A percentile compares a stretch with the other conserved stretches of the same genome.
Conservation (phyloP, 2,113 vertebrate species). For the Laticauda laticaudata region DNA sequence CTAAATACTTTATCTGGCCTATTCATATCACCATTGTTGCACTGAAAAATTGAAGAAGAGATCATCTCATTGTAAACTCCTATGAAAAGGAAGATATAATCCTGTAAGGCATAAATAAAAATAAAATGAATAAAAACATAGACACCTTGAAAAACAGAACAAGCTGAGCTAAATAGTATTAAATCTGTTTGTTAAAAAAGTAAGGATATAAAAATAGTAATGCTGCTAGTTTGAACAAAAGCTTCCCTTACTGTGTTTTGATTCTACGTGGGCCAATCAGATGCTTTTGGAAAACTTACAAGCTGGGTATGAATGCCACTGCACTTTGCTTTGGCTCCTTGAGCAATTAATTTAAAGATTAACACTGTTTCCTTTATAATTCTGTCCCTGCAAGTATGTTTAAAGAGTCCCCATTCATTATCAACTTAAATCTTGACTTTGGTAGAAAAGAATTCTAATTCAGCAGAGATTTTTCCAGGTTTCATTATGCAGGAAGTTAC, state of each 20-base stretch:
- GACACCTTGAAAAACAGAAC: neutral
- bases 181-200: neutral
- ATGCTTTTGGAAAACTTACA: neutral
- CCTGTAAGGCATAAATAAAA: neutral
- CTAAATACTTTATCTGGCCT: neutral
- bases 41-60: neutral
- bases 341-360: neutral
- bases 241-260: neutral
- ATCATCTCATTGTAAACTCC: neutral
- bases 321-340: neutral
- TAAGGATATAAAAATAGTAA: neutral
- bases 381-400: neutral
- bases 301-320: neutral
- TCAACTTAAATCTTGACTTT: neutral
- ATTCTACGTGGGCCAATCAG: neutral
- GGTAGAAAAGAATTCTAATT: neutral
- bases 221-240: neutral
- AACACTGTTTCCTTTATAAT: neutral
- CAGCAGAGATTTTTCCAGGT: neutral
- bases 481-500: neutral
- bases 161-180: neutral
- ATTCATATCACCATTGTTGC: neutral
- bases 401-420: neutral
- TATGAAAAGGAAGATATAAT: neutral
- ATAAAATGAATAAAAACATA: neutral